Evolutionary conservation across 2,113 vertebrate genomes (phyloP).

Genomic region (Nibea albiflora): DNA sequence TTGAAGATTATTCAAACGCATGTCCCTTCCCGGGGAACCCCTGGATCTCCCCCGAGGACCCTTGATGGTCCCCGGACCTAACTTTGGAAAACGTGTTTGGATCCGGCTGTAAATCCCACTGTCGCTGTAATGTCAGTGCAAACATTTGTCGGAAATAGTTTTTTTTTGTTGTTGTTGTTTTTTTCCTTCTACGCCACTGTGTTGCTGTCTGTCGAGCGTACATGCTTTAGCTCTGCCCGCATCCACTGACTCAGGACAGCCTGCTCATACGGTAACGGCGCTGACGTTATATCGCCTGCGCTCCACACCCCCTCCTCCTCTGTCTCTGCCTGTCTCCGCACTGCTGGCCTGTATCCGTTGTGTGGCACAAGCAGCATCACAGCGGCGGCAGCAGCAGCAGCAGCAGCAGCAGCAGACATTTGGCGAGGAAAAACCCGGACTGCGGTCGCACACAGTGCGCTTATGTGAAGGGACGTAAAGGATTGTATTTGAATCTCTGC

Average conservation of each 20-base stretch:
- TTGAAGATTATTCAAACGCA: neutral
- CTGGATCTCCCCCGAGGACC: neutral
- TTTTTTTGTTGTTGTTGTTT: too few relatives aligned
- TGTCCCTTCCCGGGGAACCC: neutral
- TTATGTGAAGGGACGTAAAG: slow-evolving; percentile 23
- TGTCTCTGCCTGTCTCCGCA: slow-evolving; percentile 68
- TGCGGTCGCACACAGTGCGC: slow-evolving; percentile 47
- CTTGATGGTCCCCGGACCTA: neutral
- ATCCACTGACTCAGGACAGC: slow-evolving; percentile 33
- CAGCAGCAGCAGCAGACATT: slow-evolving; percentile 63
- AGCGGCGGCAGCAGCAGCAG: slow-evolving; percentile 49
- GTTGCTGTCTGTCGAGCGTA: neutral
- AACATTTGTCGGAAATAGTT: neutral
- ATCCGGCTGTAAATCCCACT: neutral
- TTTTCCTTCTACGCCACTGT: neutral
- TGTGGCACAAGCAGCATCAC: slow-evolving; percentile 72
- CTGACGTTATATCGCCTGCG: slow-evolving; percentile 59
- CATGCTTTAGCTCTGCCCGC: slow-evolving; percentile 17
- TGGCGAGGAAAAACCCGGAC: slow-evolving; percentile 43
- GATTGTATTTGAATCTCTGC: slow-evolving; percentile 24
- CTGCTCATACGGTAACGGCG: slow-evolving; percentile 56
- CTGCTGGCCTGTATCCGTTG: slow-evolving; percentile 62
- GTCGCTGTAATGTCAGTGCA: neutral
- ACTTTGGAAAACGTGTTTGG: neutral
- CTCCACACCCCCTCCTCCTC: slow-evolving; percentile 8